phyloP scores from a whole-genome alignment of 2,797 vertebrate genomes.

The Pseudochromis fuscus region DNA sequence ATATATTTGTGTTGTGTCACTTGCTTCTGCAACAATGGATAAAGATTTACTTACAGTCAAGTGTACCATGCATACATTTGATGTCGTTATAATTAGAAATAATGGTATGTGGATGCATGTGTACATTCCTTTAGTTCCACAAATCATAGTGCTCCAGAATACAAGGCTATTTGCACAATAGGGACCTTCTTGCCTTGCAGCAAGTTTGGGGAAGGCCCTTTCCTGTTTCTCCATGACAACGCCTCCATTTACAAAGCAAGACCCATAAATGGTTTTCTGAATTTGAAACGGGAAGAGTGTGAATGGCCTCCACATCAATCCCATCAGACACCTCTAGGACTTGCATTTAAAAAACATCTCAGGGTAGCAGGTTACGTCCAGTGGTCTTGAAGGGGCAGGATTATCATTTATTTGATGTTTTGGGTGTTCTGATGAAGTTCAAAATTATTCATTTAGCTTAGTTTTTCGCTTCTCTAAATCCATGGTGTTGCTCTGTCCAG shows the following conservation, averaged over 20 bases:
- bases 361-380: too few species aligned
- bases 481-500: too few species aligned
- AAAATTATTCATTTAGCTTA: too few species aligned
- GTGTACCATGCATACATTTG: background rate
- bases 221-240: slow-evolving; percentile 54
- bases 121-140: background rate
- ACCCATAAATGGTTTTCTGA: slow-evolving; percentile 18
- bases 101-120: background rate
- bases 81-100: background rate
- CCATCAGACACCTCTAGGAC: background rate
- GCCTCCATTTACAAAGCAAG: background rate
- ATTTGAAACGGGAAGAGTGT: background rate
- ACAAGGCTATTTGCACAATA: slow-evolving; percentile 21
- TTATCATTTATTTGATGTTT: background rate
- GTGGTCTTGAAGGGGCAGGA: too few species aligned
- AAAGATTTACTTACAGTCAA: background rate
- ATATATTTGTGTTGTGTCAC: background rate
- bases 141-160: slow-evolving; percentile 15
- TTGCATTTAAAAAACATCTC: background rate
- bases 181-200: slow-evolving; percentile 5
- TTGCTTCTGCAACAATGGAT: too few species aligned
- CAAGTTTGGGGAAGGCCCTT: slow-evolving; percentile 31
- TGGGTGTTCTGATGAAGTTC: too few species aligned
- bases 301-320: background rate
- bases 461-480: too few species aligned